Conservation (phyloP, 1,140 invertebrate genomes). For the Caenorhabditis elegans region DNA sequence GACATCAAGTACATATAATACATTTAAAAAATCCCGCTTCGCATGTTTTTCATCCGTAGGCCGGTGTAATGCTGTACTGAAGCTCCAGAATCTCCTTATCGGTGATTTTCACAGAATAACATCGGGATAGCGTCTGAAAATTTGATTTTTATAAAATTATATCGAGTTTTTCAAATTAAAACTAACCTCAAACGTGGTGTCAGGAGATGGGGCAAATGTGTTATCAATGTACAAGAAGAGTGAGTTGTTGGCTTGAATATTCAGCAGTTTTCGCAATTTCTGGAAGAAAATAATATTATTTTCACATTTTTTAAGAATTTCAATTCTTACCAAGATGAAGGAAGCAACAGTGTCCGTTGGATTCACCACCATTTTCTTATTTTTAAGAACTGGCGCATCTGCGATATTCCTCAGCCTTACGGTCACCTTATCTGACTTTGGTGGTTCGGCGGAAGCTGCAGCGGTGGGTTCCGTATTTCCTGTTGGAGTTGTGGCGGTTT, state of each 20-base stretch:
- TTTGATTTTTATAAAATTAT: too few relatives aligned
- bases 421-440: background rate
- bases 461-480: background rate
- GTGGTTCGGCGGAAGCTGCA: background rate
- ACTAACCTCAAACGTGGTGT: background rate
- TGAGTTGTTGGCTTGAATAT: background rate
- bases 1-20: too few relatives aligned
- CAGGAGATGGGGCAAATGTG: background rate
- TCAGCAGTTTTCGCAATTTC: background rate
- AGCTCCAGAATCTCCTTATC: background rate
- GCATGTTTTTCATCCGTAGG: background rate
- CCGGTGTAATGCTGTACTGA: conserved; percentile 6
- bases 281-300: background rate
- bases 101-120: background rate
- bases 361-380: background rate
- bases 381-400: conserved; percentile 3
- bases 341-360: background rate
- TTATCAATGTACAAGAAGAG: background rate
- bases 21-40: too few relatives aligned
- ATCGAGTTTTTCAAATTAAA: background rate
- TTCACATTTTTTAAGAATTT: too few relatives aligned
- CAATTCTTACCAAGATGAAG: background rate
- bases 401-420: background rate
- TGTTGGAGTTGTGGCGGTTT: background rate
- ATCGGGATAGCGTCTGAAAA: background rate